These are phyloP conservation scores for Tretioscincus oriximinensis DNA, from an alignment of 2,113 vertebrate species.

Conservation along the genomic window DNA sequence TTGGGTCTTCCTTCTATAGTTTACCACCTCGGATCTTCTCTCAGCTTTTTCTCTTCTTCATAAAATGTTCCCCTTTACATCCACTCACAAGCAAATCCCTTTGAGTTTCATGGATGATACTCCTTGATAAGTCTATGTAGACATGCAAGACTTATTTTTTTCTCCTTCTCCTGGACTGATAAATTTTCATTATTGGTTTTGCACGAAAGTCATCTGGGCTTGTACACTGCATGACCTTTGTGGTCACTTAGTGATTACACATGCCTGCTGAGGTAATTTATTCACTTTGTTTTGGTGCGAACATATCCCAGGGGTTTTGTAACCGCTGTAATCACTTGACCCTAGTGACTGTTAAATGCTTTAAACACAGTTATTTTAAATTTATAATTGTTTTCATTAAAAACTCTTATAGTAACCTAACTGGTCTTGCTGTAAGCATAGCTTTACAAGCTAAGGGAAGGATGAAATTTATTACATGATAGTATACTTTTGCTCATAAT, in stretches of 20 bases:
- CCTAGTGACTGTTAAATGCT: conserved; percentile 79
- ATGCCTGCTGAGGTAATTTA: conserved; percentile 77
- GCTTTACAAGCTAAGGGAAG: conserved; percentile 44
- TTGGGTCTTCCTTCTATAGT: background rate
- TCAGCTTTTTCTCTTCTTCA: background rate
- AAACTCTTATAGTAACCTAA: conserved; percentile 74
- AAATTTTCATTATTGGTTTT: conserved; percentile 78
- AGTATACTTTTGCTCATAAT: conserved; percentile 42
- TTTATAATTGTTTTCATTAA: conserved; percentile 86
- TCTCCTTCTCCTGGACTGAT: conserved; percentile 57
- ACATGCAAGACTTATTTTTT: conserved; percentile 3
- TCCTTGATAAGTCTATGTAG: background rate
- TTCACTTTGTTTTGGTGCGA: conserved; percentile 85
- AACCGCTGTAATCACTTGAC: conserved; percentile 83
- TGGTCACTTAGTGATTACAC: conserved; percentile 81
- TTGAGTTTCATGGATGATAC: background rate
- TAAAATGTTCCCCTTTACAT: background rate
- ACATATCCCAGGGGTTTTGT: conserved; percentile 79
- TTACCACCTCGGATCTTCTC: background rate
- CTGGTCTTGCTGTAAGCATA: conserved; percentile 72
- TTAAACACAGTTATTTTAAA: conserved; percentile 85
- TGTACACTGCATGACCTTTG: conserved; percentile 73
- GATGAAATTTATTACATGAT: conserved; percentile 59
- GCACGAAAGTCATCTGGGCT: conserved; percentile 69
- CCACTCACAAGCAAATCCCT: background rate